phyloP scores from a whole-genome alignment of 2,113 vertebrate species.

The Cebidichthys violaceus region DNA sequence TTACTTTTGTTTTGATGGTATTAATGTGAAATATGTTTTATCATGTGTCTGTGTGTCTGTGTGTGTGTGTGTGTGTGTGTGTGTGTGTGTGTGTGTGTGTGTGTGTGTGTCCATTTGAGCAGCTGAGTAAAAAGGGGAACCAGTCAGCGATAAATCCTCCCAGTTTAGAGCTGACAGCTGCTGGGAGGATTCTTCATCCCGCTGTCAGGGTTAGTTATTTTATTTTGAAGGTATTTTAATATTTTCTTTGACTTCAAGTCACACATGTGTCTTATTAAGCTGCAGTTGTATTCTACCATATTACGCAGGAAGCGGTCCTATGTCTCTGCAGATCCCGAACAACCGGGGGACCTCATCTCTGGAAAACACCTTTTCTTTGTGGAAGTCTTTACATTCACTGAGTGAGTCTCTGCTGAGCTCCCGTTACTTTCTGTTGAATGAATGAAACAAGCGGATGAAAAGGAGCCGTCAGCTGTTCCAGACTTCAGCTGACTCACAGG shows the following conservation, averaged over 20 bases:
- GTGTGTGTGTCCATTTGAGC: conserved; percentile 2
- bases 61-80: background rate
- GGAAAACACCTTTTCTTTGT: background rate
- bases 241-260: background rate
- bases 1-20: background rate
- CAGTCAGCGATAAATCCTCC: conserved; percentile 62
- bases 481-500: conserved; percentile 49
- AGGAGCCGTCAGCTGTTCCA: conserved; percentile 44
- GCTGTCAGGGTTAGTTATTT: background rate
- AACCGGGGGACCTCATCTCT: background rate
- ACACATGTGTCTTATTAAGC: background rate
- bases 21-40: background rate
- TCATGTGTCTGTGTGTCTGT: background rate
- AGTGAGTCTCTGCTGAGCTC: background rate
- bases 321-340: background rate
- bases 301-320: background rate
- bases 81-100: background rate
- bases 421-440: background rate
- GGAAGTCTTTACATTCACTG: background rate
- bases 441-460: conserved; percentile 5
- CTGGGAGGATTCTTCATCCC: conserved; percentile 27
- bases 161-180: conserved; percentile 69
- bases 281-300: background rate
- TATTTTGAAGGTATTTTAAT: background rate
- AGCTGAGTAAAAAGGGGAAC: conserved; percentile 47